These are phyloP conservation scores for Drosophila kepulauana DNA, from an alignment of 1,140 invertebrate species.

Conservation along the genomic window DNA sequence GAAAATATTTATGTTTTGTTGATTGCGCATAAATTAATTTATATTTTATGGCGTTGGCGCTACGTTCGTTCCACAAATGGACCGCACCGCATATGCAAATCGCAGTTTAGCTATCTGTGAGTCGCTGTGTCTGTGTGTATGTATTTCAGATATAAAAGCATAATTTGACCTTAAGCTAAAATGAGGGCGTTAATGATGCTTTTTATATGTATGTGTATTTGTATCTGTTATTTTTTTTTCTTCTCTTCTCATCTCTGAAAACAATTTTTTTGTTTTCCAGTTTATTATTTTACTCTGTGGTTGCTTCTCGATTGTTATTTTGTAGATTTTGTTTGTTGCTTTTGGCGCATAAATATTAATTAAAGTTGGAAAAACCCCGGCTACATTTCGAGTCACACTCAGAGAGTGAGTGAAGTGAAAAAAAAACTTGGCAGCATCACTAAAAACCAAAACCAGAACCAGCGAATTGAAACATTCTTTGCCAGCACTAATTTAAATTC, in stretches of 20 bases:
- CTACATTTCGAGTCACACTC: constrained; percentile 37
- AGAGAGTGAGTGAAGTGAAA: constrained; percentile 14
- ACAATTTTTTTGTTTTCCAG: constrained; percentile 44
- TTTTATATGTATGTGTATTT: constrained; percentile 50
- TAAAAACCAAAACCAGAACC: constrained; percentile 26
- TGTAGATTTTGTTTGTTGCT: constrained; percentile 56
- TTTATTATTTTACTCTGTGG: constrained; percentile 48
- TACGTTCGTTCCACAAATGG: constrained; percentile 79
- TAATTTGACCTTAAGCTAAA: constrained; percentile 82
- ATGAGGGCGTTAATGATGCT: constrained; percentile 83
- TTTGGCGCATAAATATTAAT: constrained; percentile 80
- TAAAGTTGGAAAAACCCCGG: constrained; percentile 61
- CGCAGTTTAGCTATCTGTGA: constrained; percentile 37
- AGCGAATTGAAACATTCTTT: constrained; percentile 28
- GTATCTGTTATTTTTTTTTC: constrained; percentile 47
- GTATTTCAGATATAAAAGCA: constrained; percentile 73
- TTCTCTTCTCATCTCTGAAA: constrained; percentile 24
- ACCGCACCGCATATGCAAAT: constrained; percentile 49
- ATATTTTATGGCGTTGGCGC: constrained; percentile 83
- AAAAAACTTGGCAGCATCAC: constrained; percentile 22
- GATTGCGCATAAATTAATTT: constrained; percentile 84
- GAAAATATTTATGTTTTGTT: constrained; percentile 84
- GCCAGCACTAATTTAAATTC: constrained; percentile 19
- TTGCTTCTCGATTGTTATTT: constrained; percentile 32
- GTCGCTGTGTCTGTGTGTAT: constrained; percentile 19